These are phyloP conservation scores for Gavia stellata DNA, from an alignment of 2,113 vertebrate genomes.

Conservation along the genomic window DNA sequence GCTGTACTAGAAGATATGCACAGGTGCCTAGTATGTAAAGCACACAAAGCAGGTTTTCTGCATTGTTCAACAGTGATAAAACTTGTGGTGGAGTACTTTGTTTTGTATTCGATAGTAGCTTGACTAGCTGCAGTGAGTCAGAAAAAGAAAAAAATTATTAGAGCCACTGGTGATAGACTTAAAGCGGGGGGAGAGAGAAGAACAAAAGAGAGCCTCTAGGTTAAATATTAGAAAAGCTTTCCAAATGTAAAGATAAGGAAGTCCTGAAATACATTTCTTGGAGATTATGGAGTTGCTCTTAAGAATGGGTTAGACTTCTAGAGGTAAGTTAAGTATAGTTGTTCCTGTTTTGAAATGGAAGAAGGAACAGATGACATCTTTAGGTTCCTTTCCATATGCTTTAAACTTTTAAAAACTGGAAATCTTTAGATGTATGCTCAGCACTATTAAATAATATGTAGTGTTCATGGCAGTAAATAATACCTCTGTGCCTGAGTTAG, in stretches of 20 bases:
- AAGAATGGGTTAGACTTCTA: background rate
- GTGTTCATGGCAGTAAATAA: background rate
- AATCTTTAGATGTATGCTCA: background rate
- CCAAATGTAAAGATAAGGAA: background rate
- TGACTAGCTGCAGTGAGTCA: background rate
- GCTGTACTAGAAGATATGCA: background rate
- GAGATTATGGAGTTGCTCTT: background rate
- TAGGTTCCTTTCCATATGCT: background rate
- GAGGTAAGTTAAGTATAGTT: background rate
- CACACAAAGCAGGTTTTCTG: background rate
- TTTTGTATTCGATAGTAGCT: background rate
- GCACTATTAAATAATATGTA: background rate
- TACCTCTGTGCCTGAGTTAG: background rate
- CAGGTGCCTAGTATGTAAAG: background rate
- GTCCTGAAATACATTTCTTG: background rate
- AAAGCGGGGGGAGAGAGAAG: rapidly evolving
- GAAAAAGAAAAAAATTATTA: background rate
- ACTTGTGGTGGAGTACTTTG: background rate
- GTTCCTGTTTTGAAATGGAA: background rate
- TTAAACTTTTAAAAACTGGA: background rate
- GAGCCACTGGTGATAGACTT: background rate
- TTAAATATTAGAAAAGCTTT: background rate
- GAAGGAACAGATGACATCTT: background rate
- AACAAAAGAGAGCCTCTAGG: background rate
- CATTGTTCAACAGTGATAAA: background rate